Conservation (phyloP, 2,113 vertebrate species). For the Antigone vipio region DNA sequence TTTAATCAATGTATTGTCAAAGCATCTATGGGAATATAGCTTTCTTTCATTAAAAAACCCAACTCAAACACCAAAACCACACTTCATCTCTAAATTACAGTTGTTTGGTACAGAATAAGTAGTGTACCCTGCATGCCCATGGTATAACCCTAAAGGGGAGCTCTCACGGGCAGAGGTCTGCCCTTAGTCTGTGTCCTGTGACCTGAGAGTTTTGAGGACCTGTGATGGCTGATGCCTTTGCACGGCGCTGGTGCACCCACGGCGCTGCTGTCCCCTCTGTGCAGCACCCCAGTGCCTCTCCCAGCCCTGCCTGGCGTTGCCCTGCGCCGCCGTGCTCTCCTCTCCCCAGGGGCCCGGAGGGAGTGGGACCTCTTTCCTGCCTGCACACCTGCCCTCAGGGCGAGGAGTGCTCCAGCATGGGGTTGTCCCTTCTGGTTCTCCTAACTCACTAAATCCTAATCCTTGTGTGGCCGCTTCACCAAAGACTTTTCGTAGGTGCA, state of each 20-base stretch:
- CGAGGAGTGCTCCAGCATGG: not conserved
- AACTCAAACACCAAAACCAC: not conserved
- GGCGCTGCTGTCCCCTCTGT: fast-evolving
- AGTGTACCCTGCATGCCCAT: fast-evolving
- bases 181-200: not conserved
- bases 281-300: not conserved
- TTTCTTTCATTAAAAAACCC: not conserved
- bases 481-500: not conserved
- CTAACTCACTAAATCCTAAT: not conserved
- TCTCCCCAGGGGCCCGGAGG: not conserved
- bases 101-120: not conserved
- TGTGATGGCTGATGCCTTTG: not conserved
- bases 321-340: fast-evolving
- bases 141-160: not conserved
- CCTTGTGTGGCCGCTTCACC: not conserved
- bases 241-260: fast-evolving
- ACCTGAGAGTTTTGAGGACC: not conserved
- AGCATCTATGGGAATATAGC: not conserved
- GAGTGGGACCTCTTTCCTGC: not conserved
- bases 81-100: not conserved
- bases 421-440: not conserved
- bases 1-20: not conserved
- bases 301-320: not conserved
- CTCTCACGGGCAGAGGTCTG: not conserved
- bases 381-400: fast-evolving